Evolutionary conservation across 1,140 invertebrate genomes (phyloP), one percentile per base, ranked within the genome.

Genomic region (Eurytemora carolleeae): DNA sequence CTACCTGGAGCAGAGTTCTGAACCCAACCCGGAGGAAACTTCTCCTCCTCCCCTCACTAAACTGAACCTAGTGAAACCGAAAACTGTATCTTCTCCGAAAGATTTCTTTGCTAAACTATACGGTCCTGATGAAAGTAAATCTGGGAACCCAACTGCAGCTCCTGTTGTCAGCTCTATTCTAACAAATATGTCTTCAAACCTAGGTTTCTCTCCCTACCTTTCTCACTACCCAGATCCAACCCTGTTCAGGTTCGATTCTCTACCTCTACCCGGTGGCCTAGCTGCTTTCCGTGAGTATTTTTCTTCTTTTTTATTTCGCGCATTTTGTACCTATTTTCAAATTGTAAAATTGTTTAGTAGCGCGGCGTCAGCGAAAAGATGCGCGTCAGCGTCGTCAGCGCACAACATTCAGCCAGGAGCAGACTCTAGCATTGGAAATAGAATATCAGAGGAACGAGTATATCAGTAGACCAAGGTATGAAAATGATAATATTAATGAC

Each of bases 341-440:
- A 44, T 44, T 44, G 31, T 61, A 64, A 26, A 60, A 19, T 63
- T 59, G 63, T 66, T 23, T 64, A 94, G 89, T 90, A 69, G 86
- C 87, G 3, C 77, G 89, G 57, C 76, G 86, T 61, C 77, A 86
- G 44, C 78, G 87, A 64, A 87, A 90, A 70, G 87, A 89, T 66
- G 83, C 84, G 21, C 75, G 86, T 16, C 85, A 86, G 1, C 71
- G 91, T 53, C 77, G 91, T 24, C 91, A 95, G 72, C 77, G 91
- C 31, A 96, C 92, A 2, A 95, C 90, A 0, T 96, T 96, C 71
- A 92, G 86, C 58, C 86, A 82, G 18, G 88, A 95, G 67, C 91
- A 96, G 71, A 97, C 91, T 0, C 70, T 91, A 7, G 76, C 84
- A 17, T 74, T 97, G 2, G 92, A 96, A 71, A 78, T 90, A 23